phyloP scores from a whole-genome alignment of 2,888 invertebrate genomes.

The Heliconius ethilla region DNA sequence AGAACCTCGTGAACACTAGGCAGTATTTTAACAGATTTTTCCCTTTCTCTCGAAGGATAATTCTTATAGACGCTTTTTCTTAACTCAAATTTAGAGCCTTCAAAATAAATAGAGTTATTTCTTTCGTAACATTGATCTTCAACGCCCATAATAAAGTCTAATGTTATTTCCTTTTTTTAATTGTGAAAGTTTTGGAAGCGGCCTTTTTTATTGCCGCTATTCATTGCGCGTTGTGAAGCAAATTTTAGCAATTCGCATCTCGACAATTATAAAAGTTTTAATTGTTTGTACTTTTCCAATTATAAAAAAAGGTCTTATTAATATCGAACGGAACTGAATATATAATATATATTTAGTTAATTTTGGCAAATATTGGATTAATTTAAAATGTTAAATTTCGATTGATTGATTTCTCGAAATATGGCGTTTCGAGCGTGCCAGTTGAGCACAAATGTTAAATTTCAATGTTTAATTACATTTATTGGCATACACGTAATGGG shows the following conservation, averaged over 20 bases:
- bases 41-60: too few species aligned
- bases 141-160: background rate
- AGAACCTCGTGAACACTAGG: too few species aligned
- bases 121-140: constrained; percentile 5
- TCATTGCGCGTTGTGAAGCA: constrained; percentile 73
- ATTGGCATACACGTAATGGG: too few species aligned
- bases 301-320: constrained; percentile 64
- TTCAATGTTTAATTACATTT: too few species aligned
- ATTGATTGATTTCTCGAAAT: too few species aligned
- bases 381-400: too few species aligned
- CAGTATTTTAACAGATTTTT: too few species aligned
- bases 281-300: constrained; percentile 80
- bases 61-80: background rate
- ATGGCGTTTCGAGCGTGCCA: too few species aligned
- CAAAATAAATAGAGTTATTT: background rate
- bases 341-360: too few species aligned
- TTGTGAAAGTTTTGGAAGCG: constrained; percentile 75
- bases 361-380: too few species aligned
- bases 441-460: too few species aligned
- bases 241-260: constrained; percentile 71
- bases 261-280: constrained; percentile 81
- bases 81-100: background rate
- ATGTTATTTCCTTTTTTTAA: constrained; percentile 64
- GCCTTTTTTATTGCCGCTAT: constrained; percentile 75
- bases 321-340: too few species aligned